Evolutionary conservation across 2,888 invertebrate species (phyloP), one percentile per base, ranked within the genome.

Genomic region (Acleris laterana): DNA sequence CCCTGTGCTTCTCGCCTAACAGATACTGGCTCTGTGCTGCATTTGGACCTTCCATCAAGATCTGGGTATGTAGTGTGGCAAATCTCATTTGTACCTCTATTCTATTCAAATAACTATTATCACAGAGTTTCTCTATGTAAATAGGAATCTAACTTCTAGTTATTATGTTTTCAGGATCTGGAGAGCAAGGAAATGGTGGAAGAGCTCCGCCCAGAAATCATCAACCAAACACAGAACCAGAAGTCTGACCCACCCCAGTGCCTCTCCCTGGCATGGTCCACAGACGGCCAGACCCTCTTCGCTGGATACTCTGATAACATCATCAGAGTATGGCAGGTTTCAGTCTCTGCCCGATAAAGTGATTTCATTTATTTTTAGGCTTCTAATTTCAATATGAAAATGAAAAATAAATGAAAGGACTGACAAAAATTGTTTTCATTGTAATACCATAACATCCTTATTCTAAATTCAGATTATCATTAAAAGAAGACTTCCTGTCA

Each of bases 21-120:
- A 96, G 99, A 84, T 99, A 99, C 86, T 99, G 99, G 99, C 95
- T 99, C 73, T 99, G 99, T 90, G 99, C 99, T 83, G 99, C 99
- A 22, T 99, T 98, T 81, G 99, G 99, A 78, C 98, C 99, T 72
- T 97, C 97, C 77, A 99, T 99, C 88, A 99, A 99, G 94, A 99
- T 99, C 87, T 99, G 99, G 99, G 96, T 96, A 94, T 82, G 93
- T 82, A 52, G 9, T 52, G 9, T 32, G 9, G 2, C 9, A 7
- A 16, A 9, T 28, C 28, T 13, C 28, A 25, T 13, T n/a, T 28
- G 5, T 11, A 16, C 48, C 38, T 50, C 6, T 57, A 38, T 38
- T 38, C 32, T 13, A 13, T 9, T 32, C 9, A 32, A 7, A 32
- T 32, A 32, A 32, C 32, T 7, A 32, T 28, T 11, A 28, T 11